Percentiles rank a stretch among this genome's conserved stretches.
Conservation (phyloP, 2,888 invertebrate species). For the Eupeodes luniger region DNA sequence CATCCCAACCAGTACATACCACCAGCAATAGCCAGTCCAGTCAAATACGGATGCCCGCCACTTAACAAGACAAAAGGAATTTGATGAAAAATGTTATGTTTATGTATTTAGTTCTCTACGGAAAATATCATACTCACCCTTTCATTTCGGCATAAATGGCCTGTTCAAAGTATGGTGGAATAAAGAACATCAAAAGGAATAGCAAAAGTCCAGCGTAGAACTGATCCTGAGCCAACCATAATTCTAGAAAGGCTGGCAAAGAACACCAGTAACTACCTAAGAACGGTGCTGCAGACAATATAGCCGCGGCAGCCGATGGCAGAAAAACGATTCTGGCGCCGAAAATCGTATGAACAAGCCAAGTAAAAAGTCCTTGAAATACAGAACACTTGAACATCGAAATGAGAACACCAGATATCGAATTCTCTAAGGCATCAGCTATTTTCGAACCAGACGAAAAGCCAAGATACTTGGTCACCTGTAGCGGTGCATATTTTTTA, state of each 20-base stretch:
- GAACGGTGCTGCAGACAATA: conserved; percentile 97
- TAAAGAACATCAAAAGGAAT: conserved; percentile 91
- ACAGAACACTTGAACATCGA: conserved; percentile 98
- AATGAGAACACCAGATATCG: conserved; percentile 96
- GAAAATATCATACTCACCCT: conserved; percentile 87
- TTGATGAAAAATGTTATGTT: background rate
- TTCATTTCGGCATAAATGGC: conserved; percentile 99
- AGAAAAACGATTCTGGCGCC: conserved; percentile 97
- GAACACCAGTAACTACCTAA: conserved; percentile 98
- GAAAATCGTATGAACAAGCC: conserved; percentile 98
- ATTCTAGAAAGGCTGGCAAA: conserved; percentile 96
- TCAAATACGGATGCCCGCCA: conserved; percentile 97
- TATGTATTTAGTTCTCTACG: background rate
- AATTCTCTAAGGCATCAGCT: conserved; percentile 93
- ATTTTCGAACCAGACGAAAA: conserved; percentile 90
- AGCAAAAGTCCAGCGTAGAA: conserved; percentile 92
- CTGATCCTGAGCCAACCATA: conserved; percentile 96
- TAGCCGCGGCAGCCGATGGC: conserved; percentile 93
- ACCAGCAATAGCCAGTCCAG: conserved; percentile 98
- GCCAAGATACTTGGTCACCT: conserved; percentile 92
- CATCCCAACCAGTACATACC: conserved; percentile 98
- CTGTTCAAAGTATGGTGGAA: conserved; percentile 97
- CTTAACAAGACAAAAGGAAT: conserved; percentile 84
- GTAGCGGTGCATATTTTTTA: conserved; percentile 95
- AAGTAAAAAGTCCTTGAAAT: conserved; percentile 99